phyloP scores from a whole-genome alignment of 2,888 invertebrate species.

The Drosophila mettleri region DNA sequence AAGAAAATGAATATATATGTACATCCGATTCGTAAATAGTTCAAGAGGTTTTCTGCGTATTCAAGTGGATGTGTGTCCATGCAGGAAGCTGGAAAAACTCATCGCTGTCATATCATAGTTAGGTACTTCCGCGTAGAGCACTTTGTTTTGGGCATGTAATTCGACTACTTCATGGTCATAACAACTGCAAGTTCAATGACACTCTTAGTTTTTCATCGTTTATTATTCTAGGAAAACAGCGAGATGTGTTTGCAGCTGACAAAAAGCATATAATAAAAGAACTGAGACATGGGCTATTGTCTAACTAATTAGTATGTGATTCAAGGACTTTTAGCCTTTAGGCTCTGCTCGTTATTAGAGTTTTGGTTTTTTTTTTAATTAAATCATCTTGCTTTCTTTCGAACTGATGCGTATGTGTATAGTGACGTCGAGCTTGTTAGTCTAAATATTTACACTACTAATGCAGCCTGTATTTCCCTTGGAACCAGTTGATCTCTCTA shows the following conservation, averaged over 20 bases:
- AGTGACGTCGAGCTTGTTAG: not conserved
- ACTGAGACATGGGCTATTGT: slow-evolving; percentile 16
- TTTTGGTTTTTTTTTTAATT: not conserved
- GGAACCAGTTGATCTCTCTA: not conserved
- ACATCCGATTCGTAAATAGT: not conserved
- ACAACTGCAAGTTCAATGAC: slow-evolving; percentile 40
- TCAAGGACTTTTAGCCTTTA: slow-evolving; percentile 10
- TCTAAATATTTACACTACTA: slow-evolving; percentile 4
- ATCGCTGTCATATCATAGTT: not conserved
- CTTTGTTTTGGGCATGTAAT: slow-evolving; percentile 21
- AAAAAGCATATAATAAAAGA: slow-evolving; percentile 16
- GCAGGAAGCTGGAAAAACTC: not conserved
- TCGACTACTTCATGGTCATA: slow-evolving; percentile 13
- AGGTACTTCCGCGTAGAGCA: not conserved
- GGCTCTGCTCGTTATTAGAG: not conserved
- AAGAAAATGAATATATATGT: not conserved
- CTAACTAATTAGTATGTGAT: slow-evolving; percentile 21
- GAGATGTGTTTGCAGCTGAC: slow-evolving; percentile 46
- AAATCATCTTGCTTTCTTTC: not conserved
- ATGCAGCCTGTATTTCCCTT: slow-evolving; percentile 3
- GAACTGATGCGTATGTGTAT: not conserved
- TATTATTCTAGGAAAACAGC: slow-evolving; percentile 44
- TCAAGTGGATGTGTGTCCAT: not conserved
- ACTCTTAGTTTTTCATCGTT: slow-evolving; percentile 45
- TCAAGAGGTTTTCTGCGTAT: not conserved